phyloP scores from a whole-genome alignment of 2,113 vertebrate genomes.

The Prolemur simus region DNA sequence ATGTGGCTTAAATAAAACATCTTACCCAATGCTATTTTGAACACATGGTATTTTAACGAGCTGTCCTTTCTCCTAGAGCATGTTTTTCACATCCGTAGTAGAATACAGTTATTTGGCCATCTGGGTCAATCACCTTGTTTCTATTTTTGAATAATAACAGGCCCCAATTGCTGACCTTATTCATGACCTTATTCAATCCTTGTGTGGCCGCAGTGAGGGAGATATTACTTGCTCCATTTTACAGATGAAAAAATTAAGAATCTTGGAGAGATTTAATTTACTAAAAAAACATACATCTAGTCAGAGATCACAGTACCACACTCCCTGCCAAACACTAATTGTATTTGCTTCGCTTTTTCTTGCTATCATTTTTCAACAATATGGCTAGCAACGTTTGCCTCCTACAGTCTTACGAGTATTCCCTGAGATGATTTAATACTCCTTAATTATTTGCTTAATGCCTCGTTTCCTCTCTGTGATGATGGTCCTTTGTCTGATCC shows the following conservation, averaged over 20 bases:
- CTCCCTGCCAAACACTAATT: neutral
- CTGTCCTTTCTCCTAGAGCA: neutral
- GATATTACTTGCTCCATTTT: neutral
- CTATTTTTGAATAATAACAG: neutral
- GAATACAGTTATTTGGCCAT: neutral
- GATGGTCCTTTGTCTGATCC: neutral
- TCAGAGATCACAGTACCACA: neutral
- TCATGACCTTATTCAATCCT: neutral
- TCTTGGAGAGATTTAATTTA: neutral
- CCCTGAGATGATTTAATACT: neutral
- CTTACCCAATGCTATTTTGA: neutral
- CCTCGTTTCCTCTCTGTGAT: slow-evolving; percentile 11
- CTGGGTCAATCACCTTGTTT: neutral
- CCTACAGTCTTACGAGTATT: neutral
- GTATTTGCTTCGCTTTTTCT: slow-evolving; percentile 23
- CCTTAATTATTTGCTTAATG: slow-evolving; percentile 10
- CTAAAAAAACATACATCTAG: neutral
- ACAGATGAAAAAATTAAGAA: neutral
- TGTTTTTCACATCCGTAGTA: neutral
- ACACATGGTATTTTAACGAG: neutral
- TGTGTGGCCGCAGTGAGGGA: neutral
- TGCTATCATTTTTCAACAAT: neutral
- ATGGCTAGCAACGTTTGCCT: neutral
- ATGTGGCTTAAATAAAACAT: neutral
- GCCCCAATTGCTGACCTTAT: neutral